phyloP scores from a whole-genome alignment of 2,888 invertebrate species.

The Muschampia plurimacula region DNA sequence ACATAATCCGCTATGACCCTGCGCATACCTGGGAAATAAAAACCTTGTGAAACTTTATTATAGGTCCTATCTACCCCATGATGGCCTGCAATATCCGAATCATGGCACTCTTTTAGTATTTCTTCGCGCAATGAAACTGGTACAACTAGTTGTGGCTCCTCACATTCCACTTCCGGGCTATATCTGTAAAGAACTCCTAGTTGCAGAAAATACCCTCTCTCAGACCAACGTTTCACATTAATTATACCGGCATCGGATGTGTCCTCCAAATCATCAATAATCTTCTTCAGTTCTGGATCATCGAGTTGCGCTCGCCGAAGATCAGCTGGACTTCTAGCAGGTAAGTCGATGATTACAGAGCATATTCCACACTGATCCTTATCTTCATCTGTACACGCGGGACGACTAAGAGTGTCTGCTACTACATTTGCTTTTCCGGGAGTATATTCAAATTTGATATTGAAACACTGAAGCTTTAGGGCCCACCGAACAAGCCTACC shows the following conservation, averaged over 20 bases:
- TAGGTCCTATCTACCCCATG: background rate
- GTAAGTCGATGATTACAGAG: constrained; percentile 16
- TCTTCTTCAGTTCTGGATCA: constrained; percentile 14
- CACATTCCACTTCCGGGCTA: background rate
- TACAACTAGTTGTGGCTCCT: constrained; percentile 1
- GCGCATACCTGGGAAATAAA: background rate
- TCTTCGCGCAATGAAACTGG: background rate
- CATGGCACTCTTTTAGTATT: constrained; percentile 1
- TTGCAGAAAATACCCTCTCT: constrained; percentile 19
- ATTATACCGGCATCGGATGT: background rate
- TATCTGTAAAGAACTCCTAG: background rate
- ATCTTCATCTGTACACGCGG: no score
- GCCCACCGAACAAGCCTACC: constrained; percentile 69
- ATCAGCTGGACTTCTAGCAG: constrained; percentile 38
- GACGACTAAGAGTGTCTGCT: no score
- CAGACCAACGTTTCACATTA: constrained; percentile 2
- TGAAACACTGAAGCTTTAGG: constrained; percentile 56
- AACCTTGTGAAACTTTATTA: background rate
- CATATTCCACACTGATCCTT: background rate
- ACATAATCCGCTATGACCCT: background rate
- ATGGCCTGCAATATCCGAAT: background rate
- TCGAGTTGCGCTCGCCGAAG: constrained; percentile 3
- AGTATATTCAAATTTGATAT: constrained; percentile 32
- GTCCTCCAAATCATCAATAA: background rate
- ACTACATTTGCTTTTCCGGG: no score